Evolutionary conservation across 92 coral and sea anemone genomes (phyloP).

Genomic region (Paragorgia papillata): DNA sequence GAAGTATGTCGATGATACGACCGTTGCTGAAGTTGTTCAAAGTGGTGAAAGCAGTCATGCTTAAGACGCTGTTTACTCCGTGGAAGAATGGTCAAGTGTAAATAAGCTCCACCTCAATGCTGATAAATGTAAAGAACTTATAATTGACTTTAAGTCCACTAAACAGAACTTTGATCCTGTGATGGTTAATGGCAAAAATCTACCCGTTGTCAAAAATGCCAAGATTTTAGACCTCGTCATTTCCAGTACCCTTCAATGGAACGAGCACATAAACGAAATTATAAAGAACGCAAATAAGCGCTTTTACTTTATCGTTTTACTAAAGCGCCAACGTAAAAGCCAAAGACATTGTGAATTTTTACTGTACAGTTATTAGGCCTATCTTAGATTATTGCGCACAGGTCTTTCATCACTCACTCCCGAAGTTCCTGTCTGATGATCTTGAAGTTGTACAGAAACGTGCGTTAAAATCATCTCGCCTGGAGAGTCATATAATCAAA

Average conservation of each 20-base stretch:
- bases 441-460: constrained; percentile 13
- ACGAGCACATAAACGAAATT: constrained; percentile 15
- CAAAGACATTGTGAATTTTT: constrained; percentile 41
- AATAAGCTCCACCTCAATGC: constrained; percentile 36
- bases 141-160: constrained; percentile 16
- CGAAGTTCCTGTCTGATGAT: neutral
- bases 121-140: constrained; percentile 34
- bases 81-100: constrained; percentile 19
- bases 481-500: neutral
- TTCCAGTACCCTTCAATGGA: constrained; percentile 35
- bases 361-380: constrained; percentile 16
- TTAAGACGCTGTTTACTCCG: constrained; percentile 30
- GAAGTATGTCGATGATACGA: constrained; percentile 22
- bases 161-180: constrained; percentile 9
- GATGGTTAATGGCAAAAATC: constrained; percentile 3
- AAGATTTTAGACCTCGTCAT: constrained; percentile 16
- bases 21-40: constrained; percentile 15
- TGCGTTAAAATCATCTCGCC: neutral
- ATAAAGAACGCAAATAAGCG: constrained; percentile 35
- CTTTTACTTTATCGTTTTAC: neutral
- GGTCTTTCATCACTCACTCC: neutral
- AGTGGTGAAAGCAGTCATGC: neutral
- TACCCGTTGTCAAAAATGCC: constrained; percentile 15
- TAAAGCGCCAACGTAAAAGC: constrained; percentile 30
- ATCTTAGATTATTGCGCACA: neutral